Evolutionary conservation across 2,888 invertebrate genomes (phyloP).

Genomic region (Cistogaster globosa): DNA sequence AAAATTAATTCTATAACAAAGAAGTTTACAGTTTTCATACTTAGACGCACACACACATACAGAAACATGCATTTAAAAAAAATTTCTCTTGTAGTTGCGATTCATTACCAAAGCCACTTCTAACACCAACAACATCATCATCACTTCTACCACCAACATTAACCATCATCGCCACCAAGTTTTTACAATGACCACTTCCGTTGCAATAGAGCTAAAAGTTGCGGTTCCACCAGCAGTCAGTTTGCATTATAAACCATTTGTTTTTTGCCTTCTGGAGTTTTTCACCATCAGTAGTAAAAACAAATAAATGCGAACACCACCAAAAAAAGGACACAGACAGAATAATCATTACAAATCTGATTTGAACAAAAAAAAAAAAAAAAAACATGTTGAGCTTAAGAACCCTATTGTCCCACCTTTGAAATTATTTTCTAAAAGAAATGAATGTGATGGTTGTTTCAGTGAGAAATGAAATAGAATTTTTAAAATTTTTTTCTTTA

Average conservation of each 20-base stretch:
- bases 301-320: constrained; percentile 11
- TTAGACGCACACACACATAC: neutral
- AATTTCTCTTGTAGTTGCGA: constrained; percentile 32
- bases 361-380: neutral
- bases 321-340: constrained; percentile 25
- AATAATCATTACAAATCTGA: constrained; percentile 31
- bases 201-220: constrained; percentile 62
- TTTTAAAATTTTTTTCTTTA: no score
- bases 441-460: no score
- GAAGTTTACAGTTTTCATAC: constrained; percentile 23
- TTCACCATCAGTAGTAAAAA: constrained; percentile 49
- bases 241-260: constrained; percentile 61
- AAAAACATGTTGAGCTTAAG: constrained; percentile 36
- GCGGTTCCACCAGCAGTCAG: constrained; percentile 55
- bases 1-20: constrained; percentile 63
- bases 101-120: constrained; percentile 60
- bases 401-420: constrained; percentile 31
- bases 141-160: constrained; percentile 10
- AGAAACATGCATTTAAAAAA: constrained; percentile 17
- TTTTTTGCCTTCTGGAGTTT: constrained; percentile 58
- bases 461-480: no score
- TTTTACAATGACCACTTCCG: constrained; percentile 70
- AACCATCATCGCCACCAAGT: constrained; percentile 57
- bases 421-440: neutral
- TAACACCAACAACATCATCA: constrained; percentile 32